phyloP scores from a whole-genome alignment of 2,797 vertebrate genomes.

The Syngnathus rostellatus region DNA sequence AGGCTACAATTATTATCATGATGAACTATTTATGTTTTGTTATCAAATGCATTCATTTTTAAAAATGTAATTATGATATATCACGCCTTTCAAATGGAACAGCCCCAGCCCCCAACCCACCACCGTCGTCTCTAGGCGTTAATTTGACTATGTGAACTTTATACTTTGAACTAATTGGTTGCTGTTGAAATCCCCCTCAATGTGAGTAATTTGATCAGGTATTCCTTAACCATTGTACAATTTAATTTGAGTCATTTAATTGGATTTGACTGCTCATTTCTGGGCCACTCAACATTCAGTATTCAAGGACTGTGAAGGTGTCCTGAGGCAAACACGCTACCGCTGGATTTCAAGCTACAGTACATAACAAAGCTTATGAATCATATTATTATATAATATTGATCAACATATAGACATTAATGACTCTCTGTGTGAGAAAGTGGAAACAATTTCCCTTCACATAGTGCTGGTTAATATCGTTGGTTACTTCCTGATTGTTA shows the following conservation, averaged over 20 bases:
- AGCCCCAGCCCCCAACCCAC: conserved; percentile 7
- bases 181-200: conserved; percentile 67
- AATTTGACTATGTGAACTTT: conserved; percentile 72
- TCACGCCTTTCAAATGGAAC: conserved; percentile 69
- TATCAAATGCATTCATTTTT: conserved; percentile 68
- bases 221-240: conserved; percentile 73
- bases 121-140: conserved; percentile 64
- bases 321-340: conserved; percentile 57
- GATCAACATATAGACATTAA: too few relatives aligned
- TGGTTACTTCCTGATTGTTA: neutral
- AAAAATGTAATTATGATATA: conserved; percentile 68
- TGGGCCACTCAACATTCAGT: conserved; percentile 68
- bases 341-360: neutral
- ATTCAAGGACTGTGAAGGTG: conserved; percentile 60
- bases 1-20: conserved; percentile 61
- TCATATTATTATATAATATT: too few relatives aligned
- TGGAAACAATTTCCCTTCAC: neutral
- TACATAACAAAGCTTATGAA: neutral
- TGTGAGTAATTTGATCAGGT: conserved; percentile 73
- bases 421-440: neutral
- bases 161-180: conserved; percentile 75
- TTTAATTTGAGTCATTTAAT: conserved; percentile 73
- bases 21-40: conserved; percentile 63
- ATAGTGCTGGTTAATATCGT: too few relatives aligned
- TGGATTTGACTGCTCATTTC: conserved; percentile 74